A percentile compares a stretch with the other conserved stretches of the same genome.
These are phyloP conservation scores for Acutogordius australiensis DNA, from an alignment of 2,888 invertebrate species.

Conservation along the genomic window DNA sequence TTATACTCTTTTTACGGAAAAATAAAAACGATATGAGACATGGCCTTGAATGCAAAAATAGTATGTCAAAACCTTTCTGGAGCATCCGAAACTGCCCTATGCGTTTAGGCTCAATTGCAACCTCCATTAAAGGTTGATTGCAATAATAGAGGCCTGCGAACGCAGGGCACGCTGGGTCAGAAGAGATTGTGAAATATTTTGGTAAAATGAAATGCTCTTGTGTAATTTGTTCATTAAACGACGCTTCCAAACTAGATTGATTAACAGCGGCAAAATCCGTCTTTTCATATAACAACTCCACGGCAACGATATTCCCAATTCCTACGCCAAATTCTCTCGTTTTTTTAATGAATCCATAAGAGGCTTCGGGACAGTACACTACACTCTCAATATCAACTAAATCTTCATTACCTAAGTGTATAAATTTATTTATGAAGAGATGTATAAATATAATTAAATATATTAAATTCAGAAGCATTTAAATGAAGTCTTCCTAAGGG, in stretches of 20 bases:
- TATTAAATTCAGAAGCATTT: too few relatives aligned
- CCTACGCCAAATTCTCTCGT: not conserved
- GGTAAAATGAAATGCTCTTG: too few relatives aligned
- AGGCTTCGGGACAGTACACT: too few relatives aligned
- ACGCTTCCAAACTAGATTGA: too few relatives aligned
- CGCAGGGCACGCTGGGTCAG: constrained; percentile 47
- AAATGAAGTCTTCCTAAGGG: too few relatives aligned
- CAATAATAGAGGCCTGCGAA: constrained; percentile 41
- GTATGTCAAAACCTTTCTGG: constrained; percentile 5
- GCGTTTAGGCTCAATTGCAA: constrained; percentile 50
- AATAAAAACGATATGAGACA: constrained; percentile 28
- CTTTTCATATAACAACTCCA: not conserved
- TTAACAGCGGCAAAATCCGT: too few relatives aligned
- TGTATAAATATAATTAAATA: too few relatives aligned
- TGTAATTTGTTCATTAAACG: too few relatives aligned
- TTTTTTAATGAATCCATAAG: too few relatives aligned
- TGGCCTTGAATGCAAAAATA: too few relatives aligned
- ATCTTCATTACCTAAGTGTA: too few relatives aligned
- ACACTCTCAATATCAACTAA: not conserved
- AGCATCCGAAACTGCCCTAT: not conserved
- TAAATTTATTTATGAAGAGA: too few relatives aligned
- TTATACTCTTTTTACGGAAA: not conserved
- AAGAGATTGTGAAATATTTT: constrained; percentile 62
- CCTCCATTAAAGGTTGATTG: constrained; percentile 59
- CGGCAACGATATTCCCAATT: not conserved